Conservation (phyloP, 2,797 vertebrate genomes). For the Melanotaenia pygmaea region DNA sequence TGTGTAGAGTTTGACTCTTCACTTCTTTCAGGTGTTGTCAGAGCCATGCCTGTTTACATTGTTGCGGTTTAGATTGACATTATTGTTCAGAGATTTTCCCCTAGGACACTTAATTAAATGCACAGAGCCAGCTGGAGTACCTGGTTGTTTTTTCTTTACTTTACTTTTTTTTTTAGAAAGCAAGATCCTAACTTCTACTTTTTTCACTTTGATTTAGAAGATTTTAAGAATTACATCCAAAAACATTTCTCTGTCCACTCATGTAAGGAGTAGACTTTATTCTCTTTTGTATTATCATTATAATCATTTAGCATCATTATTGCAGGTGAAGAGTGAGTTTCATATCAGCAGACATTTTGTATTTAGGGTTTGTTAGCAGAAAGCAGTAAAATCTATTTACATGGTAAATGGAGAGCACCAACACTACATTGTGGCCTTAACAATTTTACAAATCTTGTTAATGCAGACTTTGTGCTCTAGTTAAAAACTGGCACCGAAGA, state of each 20-base stretch:
- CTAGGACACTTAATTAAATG: conserved; percentile 30
- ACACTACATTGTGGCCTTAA: background rate
- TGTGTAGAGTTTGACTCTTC: conserved; percentile 36
- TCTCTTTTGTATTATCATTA: background rate
- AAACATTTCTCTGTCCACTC: background rate
- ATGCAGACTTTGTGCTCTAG: background rate
- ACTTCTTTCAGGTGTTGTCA: conserved; percentile 9
- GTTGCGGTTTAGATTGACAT: conserved; percentile 42
- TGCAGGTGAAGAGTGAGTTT: background rate
- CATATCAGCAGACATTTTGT: background rate
- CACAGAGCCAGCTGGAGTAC: conserved; percentile 52
- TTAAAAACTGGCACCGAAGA: background rate
- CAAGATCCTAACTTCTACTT: conserved; percentile 9
- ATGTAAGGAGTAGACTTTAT: background rate
- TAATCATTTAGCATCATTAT: background rate
- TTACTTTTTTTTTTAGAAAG: conserved; percentile 29
- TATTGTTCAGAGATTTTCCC: conserved; percentile 36
- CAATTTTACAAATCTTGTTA: background rate
- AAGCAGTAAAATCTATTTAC: background rate
- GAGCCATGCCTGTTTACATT: conserved; percentile 28
- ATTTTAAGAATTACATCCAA: background rate
- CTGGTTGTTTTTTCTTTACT: conserved; percentile 37
- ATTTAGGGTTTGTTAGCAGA: background rate
- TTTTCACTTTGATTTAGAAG: background rate
- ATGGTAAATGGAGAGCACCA: background rate